Evolutionary conservation across 53 echinoderm and acorn worm genomes (phyloP), one percentile per base, ranked within the genome.

Genomic region (Echinarachnius parma): DNA sequence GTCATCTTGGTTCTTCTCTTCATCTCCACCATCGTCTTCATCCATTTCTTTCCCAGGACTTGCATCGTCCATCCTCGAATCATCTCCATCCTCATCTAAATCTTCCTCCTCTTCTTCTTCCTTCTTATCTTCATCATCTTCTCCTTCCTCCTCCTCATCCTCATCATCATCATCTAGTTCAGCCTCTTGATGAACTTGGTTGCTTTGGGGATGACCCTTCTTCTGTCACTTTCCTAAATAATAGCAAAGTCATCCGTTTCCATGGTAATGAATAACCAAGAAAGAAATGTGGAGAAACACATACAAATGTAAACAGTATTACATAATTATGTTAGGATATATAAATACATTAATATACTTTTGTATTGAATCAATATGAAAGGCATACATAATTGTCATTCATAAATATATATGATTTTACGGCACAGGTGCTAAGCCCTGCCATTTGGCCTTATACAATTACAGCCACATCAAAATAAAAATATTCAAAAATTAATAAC

Each of bases 1-100:
- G 0, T 81, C 82, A 3, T 88, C 88, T 62, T 80, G 80, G 0
- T 47, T 32, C 22, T 62, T 53, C 3, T 80, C 85, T 16, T 84
- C 79, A 24, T 79, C 65, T 15, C 42, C 61, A 15, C 76, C 86
- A 9, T 37, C 66, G 15, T 69, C 84, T 20, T 48, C 78, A 1
- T 60, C 70, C 24, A 59, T 77, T 31, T 65, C 69, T 27, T 83
- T 63, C 53, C 60, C 70, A 28, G 27, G 49, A 34, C 44, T 58
- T 9, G 11, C 55, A 5, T 42, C 60, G 1, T 66, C 67, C 68
- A 57, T 59, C 36, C 25, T 59, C 10, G 62, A 46, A 36, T 81
- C 70, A 31, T 71, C 72, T 18, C 52, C 86, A 4, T 53, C 75
- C 0, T 67, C 77, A 49, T 81, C 68, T 53, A 59, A 37, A 71